Evolutionary conservation across 2,797 vertebrate species (phyloP).

Genomic region (Aulostomus chinensis): DNA sequence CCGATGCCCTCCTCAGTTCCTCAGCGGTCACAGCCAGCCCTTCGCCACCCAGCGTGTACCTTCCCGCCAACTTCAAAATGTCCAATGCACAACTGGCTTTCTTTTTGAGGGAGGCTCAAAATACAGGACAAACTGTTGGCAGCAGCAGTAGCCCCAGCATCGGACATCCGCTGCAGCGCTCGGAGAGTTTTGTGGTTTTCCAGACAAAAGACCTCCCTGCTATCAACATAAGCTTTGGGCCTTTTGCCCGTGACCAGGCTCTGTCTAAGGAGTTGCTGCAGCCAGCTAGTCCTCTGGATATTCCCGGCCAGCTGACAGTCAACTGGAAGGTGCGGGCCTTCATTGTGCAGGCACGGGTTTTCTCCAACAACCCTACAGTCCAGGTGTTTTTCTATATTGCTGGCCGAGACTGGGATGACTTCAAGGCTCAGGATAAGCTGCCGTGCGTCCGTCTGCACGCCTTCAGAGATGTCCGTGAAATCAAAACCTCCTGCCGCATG

Average conservation of each 20-base stretch:
- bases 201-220: slow-evolving; percentile 95
- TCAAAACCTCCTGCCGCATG: slow-evolving; percentile 92
- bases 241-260: slow-evolving; percentile 88
- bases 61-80: slow-evolving; percentile 94
- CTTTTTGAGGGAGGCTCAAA: slow-evolving; percentile 88
- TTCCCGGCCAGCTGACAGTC: slow-evolving; percentile 90
- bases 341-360: slow-evolving; percentile 90
- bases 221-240: slow-evolving; percentile 93
- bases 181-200: slow-evolving; percentile 96
- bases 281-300: slow-evolving; percentile 91
- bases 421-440: slow-evolving; percentile 87
- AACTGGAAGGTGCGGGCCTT: slow-evolving; percentile 98
- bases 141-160: slow-evolving; percentile 49
- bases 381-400: slow-evolving; percentile 98
- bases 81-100: slow-evolving; percentile 95
- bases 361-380: slow-evolving; percentile 87
- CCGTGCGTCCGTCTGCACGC: slow-evolving; percentile 93
- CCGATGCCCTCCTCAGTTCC: slow-evolving; percentile 77
- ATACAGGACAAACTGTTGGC: slow-evolving; percentile 53
- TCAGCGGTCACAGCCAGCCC: slow-evolving; percentile 70
- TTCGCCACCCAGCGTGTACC: slow-evolving; percentile 75
- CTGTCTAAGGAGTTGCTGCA: slow-evolving; percentile 93
- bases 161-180: slow-evolving; percentile 85
- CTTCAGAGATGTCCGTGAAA: slow-evolving; percentile 90
- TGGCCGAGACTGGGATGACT: slow-evolving; percentile 96